Evolutionary conservation across 2,797 vertebrate species (phyloP).

Genomic region (Thalassophryne amazonica): DNA sequence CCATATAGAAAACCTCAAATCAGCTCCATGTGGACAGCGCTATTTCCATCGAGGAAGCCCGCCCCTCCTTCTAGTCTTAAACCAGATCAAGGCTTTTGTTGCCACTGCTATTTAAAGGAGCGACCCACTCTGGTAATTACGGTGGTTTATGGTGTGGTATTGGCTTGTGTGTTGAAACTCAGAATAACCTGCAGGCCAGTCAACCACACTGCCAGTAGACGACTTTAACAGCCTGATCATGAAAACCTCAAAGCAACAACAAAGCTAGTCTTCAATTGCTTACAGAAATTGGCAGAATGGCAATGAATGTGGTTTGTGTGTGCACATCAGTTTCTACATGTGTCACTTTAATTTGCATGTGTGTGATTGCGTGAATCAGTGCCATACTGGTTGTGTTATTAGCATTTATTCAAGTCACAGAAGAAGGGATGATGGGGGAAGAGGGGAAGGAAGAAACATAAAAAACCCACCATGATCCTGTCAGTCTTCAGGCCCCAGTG

Average conservation of each 20-base stretch:
- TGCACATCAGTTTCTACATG: constrained; percentile 19
- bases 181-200: constrained; percentile 68
- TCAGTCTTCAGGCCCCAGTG: constrained; percentile 38
- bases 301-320: constrained; percentile 47
- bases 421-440: neutral
- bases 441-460: neutral
- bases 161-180: constrained; percentile 47
- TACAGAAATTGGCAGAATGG: constrained; percentile 57
- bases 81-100: constrained; percentile 71
- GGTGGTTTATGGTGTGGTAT: constrained; percentile 70
- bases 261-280: constrained; percentile 62
- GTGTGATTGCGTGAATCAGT: neutral
- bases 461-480: constrained; percentile 15
- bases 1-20: constrained; percentile 77
- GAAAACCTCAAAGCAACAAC: constrained; percentile 66
- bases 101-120: constrained; percentile 60
- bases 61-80: constrained; percentile 52
- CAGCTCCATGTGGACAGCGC: constrained; percentile 74
- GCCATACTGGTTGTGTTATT: constrained; percentile 22
- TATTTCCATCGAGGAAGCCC: constrained; percentile 65
- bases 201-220: constrained; percentile 60
- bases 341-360: neutral
- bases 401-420: constrained; percentile 31
- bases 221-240: constrained; percentile 66
- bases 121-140: constrained; percentile 74